phyloP scores from a whole-genome alignment of 2,888 invertebrate genomes.

The Ectemnius lituratus region DNA sequence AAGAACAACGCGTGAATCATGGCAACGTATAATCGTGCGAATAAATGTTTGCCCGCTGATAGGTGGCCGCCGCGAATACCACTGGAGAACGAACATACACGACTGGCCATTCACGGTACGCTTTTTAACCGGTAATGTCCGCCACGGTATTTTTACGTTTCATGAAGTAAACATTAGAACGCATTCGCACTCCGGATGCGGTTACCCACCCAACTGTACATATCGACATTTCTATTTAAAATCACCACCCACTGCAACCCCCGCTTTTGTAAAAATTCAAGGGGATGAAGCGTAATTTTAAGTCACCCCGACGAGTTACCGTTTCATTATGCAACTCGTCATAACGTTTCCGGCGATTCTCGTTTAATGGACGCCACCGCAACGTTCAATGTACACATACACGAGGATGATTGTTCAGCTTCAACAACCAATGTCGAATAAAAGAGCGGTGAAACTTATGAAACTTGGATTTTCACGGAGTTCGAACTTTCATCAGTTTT shows the following conservation, averaged over 20 bases:
- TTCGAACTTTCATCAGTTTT: neutral
- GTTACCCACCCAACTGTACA: neutral
- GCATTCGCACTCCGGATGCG: conserved; percentile 11
- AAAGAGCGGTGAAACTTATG: too few species aligned
- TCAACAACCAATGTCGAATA: too few species aligned
- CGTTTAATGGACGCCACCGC: neutral
- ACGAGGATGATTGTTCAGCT: too few species aligned
- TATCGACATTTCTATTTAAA: conserved; percentile 3
- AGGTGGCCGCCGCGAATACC: conserved; percentile 23
- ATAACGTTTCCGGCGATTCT: neutral
- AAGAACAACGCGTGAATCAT: conserved; percentile 1
- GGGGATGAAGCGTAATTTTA: neutral
- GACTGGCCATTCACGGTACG: conserved; percentile 9
- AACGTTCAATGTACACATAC: too few species aligned
- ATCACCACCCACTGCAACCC: neutral
- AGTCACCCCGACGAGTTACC: conserved; percentile 1
- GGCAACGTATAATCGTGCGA: conserved; percentile 1
- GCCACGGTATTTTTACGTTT: conserved; percentile 44
- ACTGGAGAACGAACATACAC: conserved; percentile 17
- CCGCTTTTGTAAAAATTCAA: neutral
- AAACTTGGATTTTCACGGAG: too few species aligned
- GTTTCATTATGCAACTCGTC: neutral
- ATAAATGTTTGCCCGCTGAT: conserved; percentile 26
- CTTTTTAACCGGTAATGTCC: conserved; percentile 39
- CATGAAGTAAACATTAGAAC: conserved; percentile 45